Conservation (phyloP, 2,888 invertebrate species). For the Ditula angustiorana region DNA sequence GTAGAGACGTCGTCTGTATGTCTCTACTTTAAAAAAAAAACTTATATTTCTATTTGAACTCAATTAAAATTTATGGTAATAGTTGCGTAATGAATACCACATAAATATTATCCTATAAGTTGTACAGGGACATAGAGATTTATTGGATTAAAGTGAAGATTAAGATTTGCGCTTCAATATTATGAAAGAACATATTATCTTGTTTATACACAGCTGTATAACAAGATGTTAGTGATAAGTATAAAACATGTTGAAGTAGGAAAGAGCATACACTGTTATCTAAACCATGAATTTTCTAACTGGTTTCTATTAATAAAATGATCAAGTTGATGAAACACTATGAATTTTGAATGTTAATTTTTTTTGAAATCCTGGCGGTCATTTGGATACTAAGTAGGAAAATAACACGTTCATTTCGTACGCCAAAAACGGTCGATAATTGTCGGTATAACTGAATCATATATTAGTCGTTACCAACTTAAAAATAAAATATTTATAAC, state of each 20-base stretch:
- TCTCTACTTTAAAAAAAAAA: not conserved
- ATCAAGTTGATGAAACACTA: not conserved
- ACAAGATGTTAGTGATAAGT: not conserved
- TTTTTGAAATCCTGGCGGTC: not conserved
- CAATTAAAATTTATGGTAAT: not conserved
- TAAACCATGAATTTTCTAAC: not conserved
- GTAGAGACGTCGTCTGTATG: not conserved
- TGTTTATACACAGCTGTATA: not conserved
- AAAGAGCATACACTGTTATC: not conserved
- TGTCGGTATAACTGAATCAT: not conserved
- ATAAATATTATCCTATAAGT: conserved; percentile 10
- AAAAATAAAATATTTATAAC: conserved; percentile 1
- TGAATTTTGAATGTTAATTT: not conserved
- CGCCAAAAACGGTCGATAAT: not conserved
- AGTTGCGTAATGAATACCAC: not conserved
- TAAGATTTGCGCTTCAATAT: not conserved
- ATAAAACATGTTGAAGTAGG: not conserved
- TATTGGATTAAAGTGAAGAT: conserved; percentile 3
- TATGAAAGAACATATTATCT: not conserved
- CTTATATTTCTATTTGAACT: conserved; percentile 5
- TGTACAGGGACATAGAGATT: conserved; percentile 14
- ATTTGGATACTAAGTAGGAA: too few relatives aligned
- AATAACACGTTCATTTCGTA: not conserved
- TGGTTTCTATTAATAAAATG: not conserved
- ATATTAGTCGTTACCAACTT: not conserved